These are phyloP conservation scores for Pheosia gnoma DNA, from an alignment of 2,888 invertebrate species.

Conservation along the genomic window DNA sequence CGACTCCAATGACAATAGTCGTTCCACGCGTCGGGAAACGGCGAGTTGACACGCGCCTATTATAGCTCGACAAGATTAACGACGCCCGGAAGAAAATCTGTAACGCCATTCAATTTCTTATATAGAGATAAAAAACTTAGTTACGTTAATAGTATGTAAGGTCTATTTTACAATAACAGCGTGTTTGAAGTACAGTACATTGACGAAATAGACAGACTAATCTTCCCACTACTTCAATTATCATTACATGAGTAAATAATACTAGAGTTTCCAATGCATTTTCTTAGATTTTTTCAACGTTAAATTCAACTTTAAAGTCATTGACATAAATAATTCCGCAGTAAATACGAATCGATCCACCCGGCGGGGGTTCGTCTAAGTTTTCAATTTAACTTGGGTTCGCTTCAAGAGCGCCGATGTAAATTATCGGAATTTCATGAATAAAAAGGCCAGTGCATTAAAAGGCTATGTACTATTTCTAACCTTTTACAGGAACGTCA, in stretches of 20 bases:
- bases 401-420: conserved; percentile 40
- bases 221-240: no score
- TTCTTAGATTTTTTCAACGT: no score
- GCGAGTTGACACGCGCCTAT: conserved; percentile 53
- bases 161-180: no score
- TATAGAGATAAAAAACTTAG: neutral
- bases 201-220: no score
- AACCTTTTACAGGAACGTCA: neutral
- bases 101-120: conserved; percentile 18
- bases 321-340: conserved; percentile 10
- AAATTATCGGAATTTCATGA: conserved; percentile 44
- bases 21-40: conserved; percentile 31
- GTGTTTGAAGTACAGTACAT: no score
- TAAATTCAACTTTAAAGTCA: neutral
- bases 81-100: conserved; percentile 42
- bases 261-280: neutral
- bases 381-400: conserved; percentile 57
- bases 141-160: no score
- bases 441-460: conserved; percentile 22
- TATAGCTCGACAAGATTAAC: conserved; percentile 52
- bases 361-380: conserved; percentile 37
- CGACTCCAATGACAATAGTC: conserved; percentile 35
- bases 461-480: conserved; percentile 13
- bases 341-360: conserved; percentile 41
- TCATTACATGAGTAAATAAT: no score